phyloP scores from a whole-genome alignment of 2,888 invertebrate species.

The Galerucella pusilla region DNA sequence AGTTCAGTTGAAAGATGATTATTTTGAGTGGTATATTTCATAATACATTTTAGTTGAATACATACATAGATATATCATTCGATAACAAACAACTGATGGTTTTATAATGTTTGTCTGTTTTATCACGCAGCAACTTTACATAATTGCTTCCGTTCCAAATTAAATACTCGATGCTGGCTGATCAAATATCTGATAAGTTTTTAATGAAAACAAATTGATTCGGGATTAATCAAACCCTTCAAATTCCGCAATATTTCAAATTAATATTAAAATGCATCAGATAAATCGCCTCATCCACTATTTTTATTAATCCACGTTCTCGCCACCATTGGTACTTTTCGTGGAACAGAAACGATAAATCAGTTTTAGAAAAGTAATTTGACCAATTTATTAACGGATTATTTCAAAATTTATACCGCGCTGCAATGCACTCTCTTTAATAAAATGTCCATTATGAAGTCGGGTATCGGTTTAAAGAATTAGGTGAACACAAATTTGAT shows the following conservation, averaged over 20 bases:
- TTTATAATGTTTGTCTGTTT: not conserved
- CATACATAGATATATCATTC: not conserved
- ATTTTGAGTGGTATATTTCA: too few relatives aligned
- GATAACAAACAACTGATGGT: not conserved
- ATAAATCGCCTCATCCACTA: constrained; percentile 31
- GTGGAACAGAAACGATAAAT: constrained; percentile 43
- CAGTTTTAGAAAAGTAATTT: constrained; percentile 48
- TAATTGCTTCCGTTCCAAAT: constrained; percentile 9
- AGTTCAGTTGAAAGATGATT: too few relatives aligned
- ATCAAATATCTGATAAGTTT: constrained; percentile 23
- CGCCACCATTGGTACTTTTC: constrained; percentile 36
- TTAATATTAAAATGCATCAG: constrained; percentile 40
- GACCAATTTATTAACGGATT: constrained; percentile 49
- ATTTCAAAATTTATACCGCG: constrained; percentile 47
- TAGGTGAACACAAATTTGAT: constrained; percentile 7
- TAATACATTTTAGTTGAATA: too few relatives aligned
- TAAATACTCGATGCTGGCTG: constrained; percentile 18
- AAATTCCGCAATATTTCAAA: constrained; percentile 30
- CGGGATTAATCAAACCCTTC: constrained; percentile 18
- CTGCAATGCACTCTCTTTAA: constrained; percentile 41
- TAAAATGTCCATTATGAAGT: constrained; percentile 39
- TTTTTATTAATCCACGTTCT: constrained; percentile 41
- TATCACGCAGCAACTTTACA: not conserved
- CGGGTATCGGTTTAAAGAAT: constrained; percentile 14
- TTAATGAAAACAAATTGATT: constrained; percentile 38